phyloP scores from a whole-genome alignment of 2,888 invertebrate genomes.

The Aquatica leii region DNA sequence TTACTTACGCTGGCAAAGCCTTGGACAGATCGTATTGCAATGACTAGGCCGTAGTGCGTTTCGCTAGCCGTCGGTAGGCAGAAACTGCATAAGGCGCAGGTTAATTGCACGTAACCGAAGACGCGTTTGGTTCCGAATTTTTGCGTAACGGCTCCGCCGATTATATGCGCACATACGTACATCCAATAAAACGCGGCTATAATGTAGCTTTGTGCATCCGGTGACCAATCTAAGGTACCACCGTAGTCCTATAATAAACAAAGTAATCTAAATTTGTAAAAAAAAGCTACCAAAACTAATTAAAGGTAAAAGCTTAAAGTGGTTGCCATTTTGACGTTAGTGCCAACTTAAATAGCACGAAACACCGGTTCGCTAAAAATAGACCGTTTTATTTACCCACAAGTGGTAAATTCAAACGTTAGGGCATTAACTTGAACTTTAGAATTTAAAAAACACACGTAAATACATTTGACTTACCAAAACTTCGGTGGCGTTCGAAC shows the following conservation, averaged over 20 bases:
- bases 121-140: slow-evolving; percentile 75
- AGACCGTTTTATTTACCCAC: too few relatives aligned
- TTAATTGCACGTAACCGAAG: slow-evolving; percentile 74
- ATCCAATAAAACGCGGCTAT: slow-evolving; percentile 77
- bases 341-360: too few relatives aligned
- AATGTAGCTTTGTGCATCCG: slow-evolving; percentile 69
- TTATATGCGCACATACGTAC: slow-evolving; percentile 74
- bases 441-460: too few relatives aligned
- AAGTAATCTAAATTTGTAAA: neutral
- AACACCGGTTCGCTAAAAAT: too few relatives aligned
- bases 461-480: slow-evolving; percentile 1
- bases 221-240: slow-evolving; percentile 72
- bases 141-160: slow-evolving; percentile 75
- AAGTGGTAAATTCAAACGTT: too few relatives aligned
- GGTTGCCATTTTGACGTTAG: too few relatives aligned
- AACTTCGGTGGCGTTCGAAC: neutral
- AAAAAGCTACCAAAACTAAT: neutral
- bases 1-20: slow-evolving; percentile 71
- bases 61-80: slow-evolving; percentile 71
- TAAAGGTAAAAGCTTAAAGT: too few relatives aligned
- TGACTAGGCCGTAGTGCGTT: slow-evolving; percentile 68
- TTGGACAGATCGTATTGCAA: slow-evolving; percentile 70
- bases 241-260: slow-evolving; percentile 57
- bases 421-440: too few relatives aligned
- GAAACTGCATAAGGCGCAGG: slow-evolving; percentile 72